These are phyloP conservation scores for Prietella phreatophila DNA, from an alignment of 2,113 vertebrate genomes.

Conservation along the genomic window DNA sequence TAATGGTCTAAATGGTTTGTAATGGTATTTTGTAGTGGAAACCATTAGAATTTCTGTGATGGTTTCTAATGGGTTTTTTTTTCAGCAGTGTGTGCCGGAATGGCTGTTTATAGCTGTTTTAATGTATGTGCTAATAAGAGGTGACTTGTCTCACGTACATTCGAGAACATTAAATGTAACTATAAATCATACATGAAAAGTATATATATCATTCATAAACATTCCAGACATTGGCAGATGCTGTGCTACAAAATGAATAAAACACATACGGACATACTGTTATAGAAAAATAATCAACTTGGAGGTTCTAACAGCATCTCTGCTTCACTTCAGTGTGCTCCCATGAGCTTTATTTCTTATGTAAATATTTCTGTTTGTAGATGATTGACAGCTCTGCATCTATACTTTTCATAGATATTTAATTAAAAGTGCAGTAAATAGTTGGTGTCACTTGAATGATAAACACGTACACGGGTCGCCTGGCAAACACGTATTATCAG, in stretches of 20 bases:
- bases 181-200: not conserved
- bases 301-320: not conserved
- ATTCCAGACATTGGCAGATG: not conserved
- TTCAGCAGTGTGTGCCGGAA: too few species aligned
- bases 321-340: not conserved
- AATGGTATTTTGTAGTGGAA: too few species aligned
- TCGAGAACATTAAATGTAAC: not conserved
- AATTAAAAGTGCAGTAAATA: not conserved
- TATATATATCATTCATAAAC: not conserved
- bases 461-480: not conserved
- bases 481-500: not conserved
- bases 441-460: not conserved
- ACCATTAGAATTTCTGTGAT: too few species aligned
- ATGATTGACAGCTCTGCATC: not conserved
- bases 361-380: not conserved
- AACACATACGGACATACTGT: not conserved
- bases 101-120: not conserved
- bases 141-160: not conserved
- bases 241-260: not conserved
- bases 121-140: not conserved
- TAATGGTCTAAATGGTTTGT: too few species aligned
- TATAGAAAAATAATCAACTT: not conserved
- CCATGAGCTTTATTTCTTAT: not conserved
- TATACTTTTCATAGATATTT: not conserved
- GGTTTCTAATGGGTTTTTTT: too few species aligned